These are phyloP conservation scores for Pardosa pseudoannulata DNA, from an alignment of 2,888 invertebrate species.

Conservation along the genomic window DNA sequence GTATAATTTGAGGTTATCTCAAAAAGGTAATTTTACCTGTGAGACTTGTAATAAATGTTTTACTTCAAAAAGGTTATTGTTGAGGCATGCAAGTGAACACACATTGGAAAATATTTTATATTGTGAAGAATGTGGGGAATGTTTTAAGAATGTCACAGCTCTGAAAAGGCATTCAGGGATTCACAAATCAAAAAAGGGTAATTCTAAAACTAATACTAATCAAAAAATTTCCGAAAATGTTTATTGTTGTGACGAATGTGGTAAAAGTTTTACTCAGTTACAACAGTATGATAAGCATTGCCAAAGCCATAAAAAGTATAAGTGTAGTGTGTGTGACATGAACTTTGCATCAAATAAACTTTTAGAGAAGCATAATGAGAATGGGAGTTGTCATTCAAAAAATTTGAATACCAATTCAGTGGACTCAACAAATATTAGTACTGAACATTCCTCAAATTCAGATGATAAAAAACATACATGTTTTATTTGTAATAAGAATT, in stretches of 20 bases:
- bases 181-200: background rate
- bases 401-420: too few relatives aligned
- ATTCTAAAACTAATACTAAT: background rate
- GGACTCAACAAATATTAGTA: background rate
- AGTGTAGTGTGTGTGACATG: conserved; percentile 25
- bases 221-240: background rate
- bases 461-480: conserved; percentile 43
- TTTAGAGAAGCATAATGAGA: conserved; percentile 31
- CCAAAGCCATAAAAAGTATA: conserved; percentile 11
- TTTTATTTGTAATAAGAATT: conserved; percentile 44
- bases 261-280: background rate
- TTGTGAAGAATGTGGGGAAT: conserved; percentile 33
- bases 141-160: conserved; percentile 11
- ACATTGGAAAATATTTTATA: background rate
- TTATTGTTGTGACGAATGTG: background rate
- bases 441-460: background rate
- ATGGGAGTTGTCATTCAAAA: background rate
- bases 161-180: conserved; percentile 9
- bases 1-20: conserved; percentile 48
- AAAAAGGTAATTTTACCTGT: conserved; percentile 35
- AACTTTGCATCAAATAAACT: conserved; percentile 24
- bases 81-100: conserved; percentile 32
- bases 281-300: conserved; percentile 5
- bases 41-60: conserved; percentile 38
- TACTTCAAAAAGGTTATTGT: conserved; percentile 26